phyloP scores from a whole-genome alignment of 2,797 vertebrate species.

The Phataginus tetradactyla region DNA sequence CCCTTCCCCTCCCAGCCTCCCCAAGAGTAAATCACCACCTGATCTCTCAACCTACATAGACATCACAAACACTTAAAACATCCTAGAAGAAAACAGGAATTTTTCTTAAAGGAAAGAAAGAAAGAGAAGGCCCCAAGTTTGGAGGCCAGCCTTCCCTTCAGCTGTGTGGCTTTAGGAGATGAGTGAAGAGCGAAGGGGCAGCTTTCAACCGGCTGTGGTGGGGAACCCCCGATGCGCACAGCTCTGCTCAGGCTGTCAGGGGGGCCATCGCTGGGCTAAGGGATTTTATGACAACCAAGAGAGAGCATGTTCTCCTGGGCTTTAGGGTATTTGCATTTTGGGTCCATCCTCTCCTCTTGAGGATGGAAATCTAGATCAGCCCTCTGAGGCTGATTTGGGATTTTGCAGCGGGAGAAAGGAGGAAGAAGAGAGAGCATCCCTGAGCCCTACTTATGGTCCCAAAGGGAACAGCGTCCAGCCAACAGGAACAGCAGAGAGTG shows the following conservation, averaged over 20 bases:
- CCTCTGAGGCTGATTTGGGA: background rate
- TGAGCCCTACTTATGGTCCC: fast-evolving
- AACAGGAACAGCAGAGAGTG: fast-evolving
- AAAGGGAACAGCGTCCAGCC: background rate
- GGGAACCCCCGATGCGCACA: fast-evolving
- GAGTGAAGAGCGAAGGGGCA: too few relatives aligned
- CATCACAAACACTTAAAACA: too few relatives aligned
- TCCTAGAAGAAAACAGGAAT: background rate
- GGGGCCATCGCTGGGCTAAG: fast-evolving
- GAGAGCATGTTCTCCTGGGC: background rate
- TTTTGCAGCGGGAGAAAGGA: background rate
- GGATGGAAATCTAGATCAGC: background rate
- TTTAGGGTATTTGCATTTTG: background rate
- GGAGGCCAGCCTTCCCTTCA: background rate
- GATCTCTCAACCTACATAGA: background rate
- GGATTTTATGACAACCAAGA: fast-evolving
- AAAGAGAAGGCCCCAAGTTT: too few relatives aligned
- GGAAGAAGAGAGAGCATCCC: background rate
- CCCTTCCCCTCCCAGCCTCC: background rate
- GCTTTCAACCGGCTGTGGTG: fast-evolving
- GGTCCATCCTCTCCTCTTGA: background rate
- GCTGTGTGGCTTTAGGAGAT: background rate
- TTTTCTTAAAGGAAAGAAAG: too few relatives aligned
- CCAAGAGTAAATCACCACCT: too few relatives aligned
- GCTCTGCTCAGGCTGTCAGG: fast-evolving